phyloP scores from a whole-genome alignment of 1,140 invertebrate species.

The Chironomus striatipennis region DNA sequence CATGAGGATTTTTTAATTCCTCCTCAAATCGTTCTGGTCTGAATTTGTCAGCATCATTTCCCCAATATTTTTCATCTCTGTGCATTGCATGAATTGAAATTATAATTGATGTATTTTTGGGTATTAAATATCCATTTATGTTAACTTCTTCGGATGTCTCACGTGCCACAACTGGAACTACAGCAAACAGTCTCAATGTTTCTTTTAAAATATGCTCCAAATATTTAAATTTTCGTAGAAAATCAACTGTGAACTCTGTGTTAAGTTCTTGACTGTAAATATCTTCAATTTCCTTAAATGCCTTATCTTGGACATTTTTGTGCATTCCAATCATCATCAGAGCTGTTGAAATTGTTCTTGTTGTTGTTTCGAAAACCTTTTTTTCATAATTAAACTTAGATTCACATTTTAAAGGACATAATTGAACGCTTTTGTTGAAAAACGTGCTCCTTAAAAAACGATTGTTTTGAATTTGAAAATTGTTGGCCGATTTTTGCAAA shows the following conservation, averaged over 20 bases:
- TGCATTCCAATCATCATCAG: conserved; percentile 52
- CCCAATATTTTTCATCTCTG: too few species aligned
- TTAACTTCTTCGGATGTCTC: conserved; percentile 25
- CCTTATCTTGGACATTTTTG: conserved; percentile 49
- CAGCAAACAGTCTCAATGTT: conserved; percentile 28
- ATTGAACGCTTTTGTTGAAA: too few species aligned
- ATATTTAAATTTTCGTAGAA: conserved; percentile 27
- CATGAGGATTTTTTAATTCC: too few species aligned
- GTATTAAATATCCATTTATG: neutral
- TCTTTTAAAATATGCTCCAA: conserved; percentile 30
- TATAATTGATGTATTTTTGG: neutral
- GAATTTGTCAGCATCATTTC: too few species aligned
- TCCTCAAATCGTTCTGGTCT: too few species aligned
- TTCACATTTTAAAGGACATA: too few species aligned
- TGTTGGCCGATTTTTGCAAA: too few species aligned
- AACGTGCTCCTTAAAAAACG: too few species aligned
- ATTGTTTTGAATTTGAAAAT: too few species aligned
- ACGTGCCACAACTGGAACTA: conserved; percentile 26
- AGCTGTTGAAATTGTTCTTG: conserved; percentile 49
- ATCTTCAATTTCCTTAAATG: conserved; percentile 32
- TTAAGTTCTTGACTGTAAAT: conserved; percentile 25
- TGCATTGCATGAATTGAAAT: neutral
- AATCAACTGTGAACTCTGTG: too few species aligned
- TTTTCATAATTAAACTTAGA: too few species aligned
- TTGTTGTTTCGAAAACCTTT: conserved; percentile 73